phyloP scores from a whole-genome alignment of 1,140 invertebrate species.

The Halictus rubicundus region DNA sequence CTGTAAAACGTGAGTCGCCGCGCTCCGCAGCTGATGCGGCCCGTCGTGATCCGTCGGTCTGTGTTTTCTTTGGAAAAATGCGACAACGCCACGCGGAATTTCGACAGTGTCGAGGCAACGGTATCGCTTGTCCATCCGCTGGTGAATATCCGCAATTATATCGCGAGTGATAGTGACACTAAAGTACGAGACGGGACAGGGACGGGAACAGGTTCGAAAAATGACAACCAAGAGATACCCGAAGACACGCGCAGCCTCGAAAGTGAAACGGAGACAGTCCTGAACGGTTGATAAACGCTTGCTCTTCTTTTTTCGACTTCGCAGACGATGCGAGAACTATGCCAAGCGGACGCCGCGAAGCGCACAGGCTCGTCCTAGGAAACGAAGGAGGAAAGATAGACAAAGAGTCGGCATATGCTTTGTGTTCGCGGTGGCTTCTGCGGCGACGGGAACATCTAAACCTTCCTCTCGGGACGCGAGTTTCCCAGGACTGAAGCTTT shows the following conservation, averaged over 20 bases:
- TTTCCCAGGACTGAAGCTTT: no score
- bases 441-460: not conserved
- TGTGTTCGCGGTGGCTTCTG: not conserved
- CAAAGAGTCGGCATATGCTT: slow-evolving; percentile 49
- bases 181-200: no score
- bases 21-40: slow-evolving; percentile 55
- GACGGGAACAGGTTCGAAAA: not conserved
- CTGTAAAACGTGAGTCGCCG: slow-evolving; percentile 60
- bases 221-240: slow-evolving; percentile 20
- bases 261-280: slow-evolving; percentile 24
- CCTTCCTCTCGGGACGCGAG: no score
- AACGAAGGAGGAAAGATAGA: slow-evolving; percentile 24
- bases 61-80: slow-evolving; percentile 57
- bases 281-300: not conserved
- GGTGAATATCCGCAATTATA: not conserved
- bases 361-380: not conserved
- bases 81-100: slow-evolving; percentile 25
- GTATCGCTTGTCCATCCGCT: not conserved
- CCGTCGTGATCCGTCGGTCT: slow-evolving; percentile 27
- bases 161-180: slow-evolving; percentile 24
- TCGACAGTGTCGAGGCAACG: slow-evolving; percentile 21
- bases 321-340: not conserved
- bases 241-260: slow-evolving; percentile 16
- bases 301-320: not conserved
- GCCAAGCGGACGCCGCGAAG: not conserved